These are phyloP conservation scores for Drosophila recens DNA, from an alignment of 2,888 invertebrate species.

Conservation along the genomic window DNA sequence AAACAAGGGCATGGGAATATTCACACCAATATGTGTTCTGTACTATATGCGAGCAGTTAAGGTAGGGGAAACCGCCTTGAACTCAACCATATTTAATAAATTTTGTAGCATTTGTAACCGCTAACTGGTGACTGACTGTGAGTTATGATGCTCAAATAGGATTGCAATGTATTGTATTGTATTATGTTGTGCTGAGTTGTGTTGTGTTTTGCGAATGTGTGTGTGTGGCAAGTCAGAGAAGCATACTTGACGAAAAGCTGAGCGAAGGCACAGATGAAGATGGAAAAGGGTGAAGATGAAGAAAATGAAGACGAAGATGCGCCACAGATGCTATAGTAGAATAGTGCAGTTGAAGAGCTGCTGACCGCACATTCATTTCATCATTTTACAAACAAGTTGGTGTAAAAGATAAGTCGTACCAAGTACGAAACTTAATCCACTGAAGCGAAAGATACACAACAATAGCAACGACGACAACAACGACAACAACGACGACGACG, in stretches of 20 bases:
- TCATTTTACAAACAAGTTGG: slow-evolving; percentile 79
- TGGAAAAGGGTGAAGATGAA: slow-evolving; percentile 11
- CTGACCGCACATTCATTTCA: slow-evolving; percentile 81
- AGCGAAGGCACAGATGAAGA: slow-evolving; percentile 25
- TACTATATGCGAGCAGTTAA: background rate
- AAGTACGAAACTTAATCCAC: slow-evolving; percentile 77
- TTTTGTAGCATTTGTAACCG: slow-evolving; percentile 51
- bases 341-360: slow-evolving; percentile 24
- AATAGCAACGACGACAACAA: slow-evolving; percentile 30
- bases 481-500: slow-evolving; percentile 16
- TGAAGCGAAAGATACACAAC: slow-evolving; percentile 73
- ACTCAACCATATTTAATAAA: slow-evolving; percentile 31
- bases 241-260: slow-evolving; percentile 52
- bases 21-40: slow-evolving; percentile 1
- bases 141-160: slow-evolving; percentile 43
- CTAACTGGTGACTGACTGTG: slow-evolving; percentile 50
- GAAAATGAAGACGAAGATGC: slow-evolving; percentile 20
- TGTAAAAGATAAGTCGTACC: slow-evolving; percentile 74
- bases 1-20: background rate
- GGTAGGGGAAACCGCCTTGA: background rate
- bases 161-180: slow-evolving; percentile 35
- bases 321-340: slow-evolving; percentile 15
- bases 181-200: slow-evolving; percentile 1
- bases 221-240: slow-evolving; percentile 30
- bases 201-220: slow-evolving; percentile 2